Evolutionary conservation across 2,888 invertebrate species (phyloP), one percentile per base, ranked within the genome.

Genomic region (Mallateleia sp.): DNA sequence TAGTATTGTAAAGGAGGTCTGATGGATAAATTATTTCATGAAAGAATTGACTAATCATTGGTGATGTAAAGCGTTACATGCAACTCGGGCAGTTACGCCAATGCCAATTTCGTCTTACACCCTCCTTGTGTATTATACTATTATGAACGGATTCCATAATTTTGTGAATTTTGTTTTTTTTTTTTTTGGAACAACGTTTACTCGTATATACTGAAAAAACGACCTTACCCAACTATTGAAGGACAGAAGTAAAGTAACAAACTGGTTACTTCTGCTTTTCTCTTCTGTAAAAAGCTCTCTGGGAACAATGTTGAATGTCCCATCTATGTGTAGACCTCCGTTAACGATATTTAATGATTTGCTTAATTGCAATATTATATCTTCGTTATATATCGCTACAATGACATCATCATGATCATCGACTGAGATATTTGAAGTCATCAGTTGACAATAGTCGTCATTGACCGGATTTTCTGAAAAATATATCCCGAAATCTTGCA

Each of bases 271-370:
- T 34, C 34, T 32, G 32, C 15, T 9, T 6, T 32, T 7, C 4
- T 32, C 32, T 8, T 58, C n/a, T 22, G 32, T 6, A 6, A 58
- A 9, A 4, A 58, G 7, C 18, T 9, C n/a, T 34, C 20, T 58
- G 18, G 58, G 58, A n/a, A 58, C 20, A 18, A 32, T 14, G n/a
- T 58, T 14, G 34, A 58, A 58, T 18, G 58, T 58, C 18, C 34
- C 58, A 34, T 58, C 58, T 1, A 14, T 6, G 14, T 34, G 32
- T 1, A 58, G 18, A n/a, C 18, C 14, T 2, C 32, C 18, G 4
- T 18, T 4, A 2, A 8, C 18, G 18, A 58, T 32, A 14, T 58
- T 14, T 18, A 32, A 32, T 1, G 32, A 18, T 58, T 58, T 58
- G 6, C 5, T 14, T 4, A 58, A 9, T 4, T 58, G 32, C 2